Conservation (phyloP, 2,888 invertebrate species). For the Petrophora chlorosata region DNA sequence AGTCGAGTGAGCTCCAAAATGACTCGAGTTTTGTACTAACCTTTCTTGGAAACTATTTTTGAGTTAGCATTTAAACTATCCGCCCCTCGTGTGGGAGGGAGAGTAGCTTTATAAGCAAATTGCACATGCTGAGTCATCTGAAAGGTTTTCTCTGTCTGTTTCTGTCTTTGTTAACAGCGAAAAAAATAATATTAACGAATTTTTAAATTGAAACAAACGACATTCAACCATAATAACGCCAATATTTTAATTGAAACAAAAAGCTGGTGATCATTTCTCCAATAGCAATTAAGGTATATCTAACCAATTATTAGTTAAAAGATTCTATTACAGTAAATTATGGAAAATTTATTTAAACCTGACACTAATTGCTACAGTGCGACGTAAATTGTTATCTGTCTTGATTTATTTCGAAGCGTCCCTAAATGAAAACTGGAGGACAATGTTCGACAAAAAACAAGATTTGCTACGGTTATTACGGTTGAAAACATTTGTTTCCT, state of each 20-base stretch:
- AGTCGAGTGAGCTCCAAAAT: background rate
- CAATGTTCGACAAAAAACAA: conserved; percentile 17
- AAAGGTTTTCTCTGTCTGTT: too few species aligned
- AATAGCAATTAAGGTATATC: too few species aligned
- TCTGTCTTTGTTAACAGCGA: too few species aligned
- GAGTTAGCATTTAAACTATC: background rate
- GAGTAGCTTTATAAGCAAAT: conserved; percentile 3
- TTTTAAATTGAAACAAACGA: background rate
- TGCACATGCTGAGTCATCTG: conserved; percentile 1
- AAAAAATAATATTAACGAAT: too few species aligned
- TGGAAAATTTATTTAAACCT: conserved; percentile 44
- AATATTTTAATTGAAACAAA: too few species aligned
- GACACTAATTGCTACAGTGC: conserved; percentile 48
- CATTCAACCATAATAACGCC: too few species aligned
- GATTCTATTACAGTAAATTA: too few species aligned
- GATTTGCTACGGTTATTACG: conserved; percentile 19
- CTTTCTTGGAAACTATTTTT: conserved; percentile 7
- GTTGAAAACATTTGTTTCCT: conserved; percentile 23
- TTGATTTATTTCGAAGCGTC: conserved; percentile 44
- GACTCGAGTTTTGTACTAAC: background rate
- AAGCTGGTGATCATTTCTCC: too few species aligned
- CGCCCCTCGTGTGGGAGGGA: background rate
- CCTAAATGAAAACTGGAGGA: conserved; percentile 17
- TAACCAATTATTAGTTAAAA: too few species aligned
- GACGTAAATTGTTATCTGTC: conserved; percentile 45